phyloP scores from a whole-genome alignment of 2,113 vertebrate genomes.

The Condylura cristata region DNA sequence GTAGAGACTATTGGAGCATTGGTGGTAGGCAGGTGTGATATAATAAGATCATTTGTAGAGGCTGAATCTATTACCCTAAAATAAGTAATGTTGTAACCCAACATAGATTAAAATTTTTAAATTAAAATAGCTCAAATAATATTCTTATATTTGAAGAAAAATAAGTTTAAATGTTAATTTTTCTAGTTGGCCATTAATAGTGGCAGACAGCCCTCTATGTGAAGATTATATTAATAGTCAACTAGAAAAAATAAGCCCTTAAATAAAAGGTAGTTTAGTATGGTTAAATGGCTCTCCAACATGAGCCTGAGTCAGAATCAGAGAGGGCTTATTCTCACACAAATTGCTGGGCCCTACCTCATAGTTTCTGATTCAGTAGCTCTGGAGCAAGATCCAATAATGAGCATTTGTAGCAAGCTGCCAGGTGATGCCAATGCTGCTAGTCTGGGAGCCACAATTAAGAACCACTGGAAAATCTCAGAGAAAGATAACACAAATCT shows the following conservation, averaged over 20 bases:
- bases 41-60: too few species aligned
- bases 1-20: too few species aligned
- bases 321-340: constrained; percentile 38
- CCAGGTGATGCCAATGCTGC: neutral
- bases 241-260: neutral
- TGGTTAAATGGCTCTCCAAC: neutral
- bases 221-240: neutral
- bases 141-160: constrained; percentile 36
- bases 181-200: constrained; percentile 7
- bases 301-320: neutral
- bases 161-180: constrained; percentile 53
- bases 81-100: too few species aligned
- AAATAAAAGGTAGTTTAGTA: constrained; percentile 23
- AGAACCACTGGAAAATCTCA: neutral
- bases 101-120: neutral
- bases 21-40: too few species aligned
- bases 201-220: neutral
- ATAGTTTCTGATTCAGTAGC: constrained; percentile 5
- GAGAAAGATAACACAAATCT: neutral
- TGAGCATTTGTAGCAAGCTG: constrained; percentile 16
- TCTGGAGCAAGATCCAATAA: neutral
- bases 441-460: neutral
- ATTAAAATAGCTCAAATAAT: constrained; percentile 38
- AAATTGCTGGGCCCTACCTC: neutral
- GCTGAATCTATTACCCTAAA: too few species aligned